Evolutionary conservation across 1,140 invertebrate species (phyloP).

Genomic region (Argopecten irradians): DNA sequence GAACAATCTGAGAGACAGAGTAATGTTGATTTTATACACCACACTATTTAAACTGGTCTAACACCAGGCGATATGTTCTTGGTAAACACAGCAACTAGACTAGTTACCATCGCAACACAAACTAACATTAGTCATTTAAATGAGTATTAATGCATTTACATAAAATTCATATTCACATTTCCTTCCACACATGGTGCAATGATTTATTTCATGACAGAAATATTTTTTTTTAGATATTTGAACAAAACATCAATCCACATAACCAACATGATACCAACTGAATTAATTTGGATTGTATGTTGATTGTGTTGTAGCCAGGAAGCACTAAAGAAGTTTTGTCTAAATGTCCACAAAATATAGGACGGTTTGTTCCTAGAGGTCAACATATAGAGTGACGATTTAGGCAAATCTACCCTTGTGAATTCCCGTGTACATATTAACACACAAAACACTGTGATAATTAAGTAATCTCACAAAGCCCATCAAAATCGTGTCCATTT

Average conservation of each 20-base stretch:
- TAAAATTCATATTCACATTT: not conserved
- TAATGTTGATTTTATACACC: not conserved
- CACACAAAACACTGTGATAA: not conserved
- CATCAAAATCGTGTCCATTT: not conserved
- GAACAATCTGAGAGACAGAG: not conserved
- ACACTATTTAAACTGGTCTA: not conserved
- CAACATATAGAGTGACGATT: not conserved
- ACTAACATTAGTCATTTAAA: not conserved
- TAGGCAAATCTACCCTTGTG: not conserved
- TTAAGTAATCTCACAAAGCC: not conserved
- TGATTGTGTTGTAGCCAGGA: not conserved
- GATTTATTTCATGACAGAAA: not conserved
- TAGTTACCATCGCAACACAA: not conserved
- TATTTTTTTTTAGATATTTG: not conserved
- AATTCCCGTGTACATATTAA: not conserved
- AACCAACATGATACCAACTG: not conserved
- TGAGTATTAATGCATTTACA: constrained; percentile 15
- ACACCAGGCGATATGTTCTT: not conserved
- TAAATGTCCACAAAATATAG: constrained; percentile 3
- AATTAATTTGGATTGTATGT: not conserved
- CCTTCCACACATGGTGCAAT: not conserved
- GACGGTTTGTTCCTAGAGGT: constrained; percentile 20
- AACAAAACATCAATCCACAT: not conserved
- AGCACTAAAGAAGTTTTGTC: not conserved
- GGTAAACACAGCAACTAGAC: not conserved